Evolutionary conservation across 64 coral and sea anemone genomes (phyloP).

Genomic region (Stichodactyla mertensii): DNA sequence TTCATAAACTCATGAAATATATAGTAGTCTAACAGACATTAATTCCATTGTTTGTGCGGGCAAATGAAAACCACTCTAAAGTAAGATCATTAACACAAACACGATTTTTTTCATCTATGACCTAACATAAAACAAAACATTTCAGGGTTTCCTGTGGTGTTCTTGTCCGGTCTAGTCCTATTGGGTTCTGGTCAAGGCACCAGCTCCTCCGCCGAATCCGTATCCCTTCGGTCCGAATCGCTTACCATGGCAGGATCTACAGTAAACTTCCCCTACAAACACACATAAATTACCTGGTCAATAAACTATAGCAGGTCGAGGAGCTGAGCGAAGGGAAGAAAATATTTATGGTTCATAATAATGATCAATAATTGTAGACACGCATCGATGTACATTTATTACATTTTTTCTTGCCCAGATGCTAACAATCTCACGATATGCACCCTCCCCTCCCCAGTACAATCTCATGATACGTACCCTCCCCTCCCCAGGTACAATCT

Average conservation of each 20-base stretch:
- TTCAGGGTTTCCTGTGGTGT: not conserved
- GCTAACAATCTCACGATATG: no score
- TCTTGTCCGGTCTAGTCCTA: not conserved
- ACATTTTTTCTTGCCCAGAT: not conserved
- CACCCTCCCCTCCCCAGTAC: no score
- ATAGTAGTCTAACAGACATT: not conserved
- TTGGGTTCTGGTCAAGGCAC: constrained; percentile 35
- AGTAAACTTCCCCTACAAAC: constrained; percentile 40
- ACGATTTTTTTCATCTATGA: no score
- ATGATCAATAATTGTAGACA: no score
- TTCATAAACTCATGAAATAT: not conserved
- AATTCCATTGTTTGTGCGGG: not conserved
- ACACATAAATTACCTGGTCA: not conserved
- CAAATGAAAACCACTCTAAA: not conserved
- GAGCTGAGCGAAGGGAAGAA: no score
- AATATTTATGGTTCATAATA: no score
- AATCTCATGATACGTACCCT: no score
- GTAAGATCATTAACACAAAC: no score
- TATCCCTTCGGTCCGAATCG: constrained; percentile 52
- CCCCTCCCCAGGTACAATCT: no score
- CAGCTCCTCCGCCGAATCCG: constrained; percentile 49
- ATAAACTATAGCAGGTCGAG: no score
- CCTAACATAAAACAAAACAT: not conserved
- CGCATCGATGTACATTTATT: no score
- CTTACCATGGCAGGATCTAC: constrained; percentile 40